Evolutionary conservation across 2,113 vertebrate genomes (phyloP), one percentile per base, ranked within the genome.

Genomic region (Condylura cristata): DNA sequence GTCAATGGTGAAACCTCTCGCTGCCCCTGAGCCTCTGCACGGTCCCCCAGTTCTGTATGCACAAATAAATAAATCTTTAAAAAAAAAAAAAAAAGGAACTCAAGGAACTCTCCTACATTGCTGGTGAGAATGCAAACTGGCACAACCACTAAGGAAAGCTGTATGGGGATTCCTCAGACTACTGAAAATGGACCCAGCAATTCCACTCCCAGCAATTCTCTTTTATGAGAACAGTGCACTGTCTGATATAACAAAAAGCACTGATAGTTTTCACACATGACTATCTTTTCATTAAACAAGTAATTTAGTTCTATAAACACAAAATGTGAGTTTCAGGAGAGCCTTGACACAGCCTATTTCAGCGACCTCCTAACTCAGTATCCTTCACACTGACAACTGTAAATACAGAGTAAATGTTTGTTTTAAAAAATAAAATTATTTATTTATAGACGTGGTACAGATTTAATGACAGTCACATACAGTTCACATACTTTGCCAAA

Each of bases 381-480:
- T 16, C 26, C 63, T 85, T 76, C 44, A 44, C 10, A 58, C 26
- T 7, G 41, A 87, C 0, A 95, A 91, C 58, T 68, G 63, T 39
- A 90, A 78, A 61, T 32, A 63, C 13, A 60, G 63, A 80, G 51
- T 26, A 71, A 91, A 56, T 61, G n/a, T 71, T 24, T 66, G 68
- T 85, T 85, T 65, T 32, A 80, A n/a, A 46, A 30, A 81, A 39
- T 85, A 93, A 48, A 53, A 83, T 72, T 88, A 76, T 66, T 72
- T 88, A 76, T 66, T 75, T 89, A 63, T 66, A 90, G 80, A 66
- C 18, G 66, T 18, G 63, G 28, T 70, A 51, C 44, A 58, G 18
- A 86, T 32, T 46, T 63, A 51, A 78, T 44, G 30, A 80, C 18
- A 37, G 66, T 72, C 61, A 74, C 17, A 28, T 48, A 90, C 20